Base-by-base conservation (phyloP, 2,797 vertebrate species). In the Thripadectes ignobilis region DNA sequence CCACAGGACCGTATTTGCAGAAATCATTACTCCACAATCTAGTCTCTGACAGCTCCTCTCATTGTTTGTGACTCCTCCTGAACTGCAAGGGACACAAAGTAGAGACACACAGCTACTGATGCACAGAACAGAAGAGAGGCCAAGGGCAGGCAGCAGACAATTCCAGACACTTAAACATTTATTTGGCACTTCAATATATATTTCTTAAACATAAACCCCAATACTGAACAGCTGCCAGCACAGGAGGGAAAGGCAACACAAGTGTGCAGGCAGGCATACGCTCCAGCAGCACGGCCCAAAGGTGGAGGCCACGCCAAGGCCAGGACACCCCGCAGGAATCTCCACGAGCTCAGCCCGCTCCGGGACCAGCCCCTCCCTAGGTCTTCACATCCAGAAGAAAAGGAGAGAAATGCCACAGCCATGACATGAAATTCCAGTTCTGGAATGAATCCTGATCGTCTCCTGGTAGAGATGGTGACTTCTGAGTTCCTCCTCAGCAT, bases 151-250 rank as follows among this genome's bases (percentile, higher is more conserved):
- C 88, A 95, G 89, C 62, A 96, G 92, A 94, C 88, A 90, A 86
- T 84, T 95, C 89, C 61, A 88, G 79, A 97, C 96, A 96, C 76
- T 57, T 43, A 58, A 49, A 92, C 83, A 88, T 98, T 98, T 98
- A 98, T 98, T 98, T 96, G 93, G 95, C 87, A 96, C 85, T 96
- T 97, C 74, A 96, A 83, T 95, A 63, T 85, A 23, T 95, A 97
- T 92, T 95, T 59, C 67, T 92, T 81, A 76, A 96, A 96, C 94
- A 95, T 90, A 95, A 96, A 97, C 95, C 43, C 54, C 93, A 95
- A 96, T 86, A 97, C 73, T 93, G 91, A 96, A 96, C 81, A 91
- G 87, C 85, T 95, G 92, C 81, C 88, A 96, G 93, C 95, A 92
- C 88, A 96, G 93, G 82, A 82, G 77, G 77, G 81, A 93, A 88